These are phyloP conservation scores for Erpobdella octoculata DNA, from an alignment of 2,888 invertebrate genomes.

Conservation along the genomic window DNA sequence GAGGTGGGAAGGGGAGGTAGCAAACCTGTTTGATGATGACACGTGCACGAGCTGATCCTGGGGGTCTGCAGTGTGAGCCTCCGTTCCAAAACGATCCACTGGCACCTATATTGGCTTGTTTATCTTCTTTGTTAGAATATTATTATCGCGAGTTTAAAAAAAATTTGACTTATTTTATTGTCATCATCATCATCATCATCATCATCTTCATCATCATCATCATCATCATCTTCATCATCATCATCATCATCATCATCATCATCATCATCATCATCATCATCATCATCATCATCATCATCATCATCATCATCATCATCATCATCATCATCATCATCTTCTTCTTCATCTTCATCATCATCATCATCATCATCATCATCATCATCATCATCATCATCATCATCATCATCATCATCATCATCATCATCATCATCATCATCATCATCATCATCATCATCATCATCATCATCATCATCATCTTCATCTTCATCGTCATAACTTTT, in stretches of 20 bases:
- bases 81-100: no score
- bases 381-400: constrained; percentile 17
- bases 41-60: no score
- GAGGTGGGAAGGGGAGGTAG: no score
- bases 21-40: no score
- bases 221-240: constrained; percentile 4
- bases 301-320: constrained; percentile 22
- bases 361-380: background rate
- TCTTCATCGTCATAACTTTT: background rate
- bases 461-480: constrained; percentile 21
- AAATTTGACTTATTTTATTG: no score
- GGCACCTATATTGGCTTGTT: no score
- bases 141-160: no score
- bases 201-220: constrained; percentile 3
- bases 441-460: constrained; percentile 21
- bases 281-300: constrained; percentile 19
- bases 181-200: no score
- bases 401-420: constrained; percentile 23
- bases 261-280: constrained; percentile 20
- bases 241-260: constrained; percentile 19
- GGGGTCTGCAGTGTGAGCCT: no score
- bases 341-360: constrained; percentile 9
- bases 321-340: constrained; percentile 12
- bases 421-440: constrained; percentile 14
- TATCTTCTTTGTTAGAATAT: no score